Evolutionary conservation across 2,113 vertebrate species (phyloP), one percentile per base, ranked within the genome.

Genomic region (Cephalopterus ornatus): DNA sequence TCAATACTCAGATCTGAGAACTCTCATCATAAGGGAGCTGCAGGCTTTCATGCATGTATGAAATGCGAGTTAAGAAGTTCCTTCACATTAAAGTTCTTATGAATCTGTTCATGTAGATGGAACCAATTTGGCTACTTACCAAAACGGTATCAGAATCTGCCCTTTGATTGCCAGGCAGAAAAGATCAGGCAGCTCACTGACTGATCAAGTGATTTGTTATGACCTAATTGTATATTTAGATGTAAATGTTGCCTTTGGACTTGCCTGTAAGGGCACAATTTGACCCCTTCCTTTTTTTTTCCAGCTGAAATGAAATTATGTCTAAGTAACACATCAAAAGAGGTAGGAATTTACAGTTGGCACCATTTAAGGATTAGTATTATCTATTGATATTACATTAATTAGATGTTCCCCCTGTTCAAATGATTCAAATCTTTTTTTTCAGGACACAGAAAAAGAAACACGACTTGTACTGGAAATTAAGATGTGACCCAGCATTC

Each of bases 171-270:
- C 32, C 88, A 89, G 65, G 62, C 75, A 79, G 81, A 80, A 90
- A 94, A 76, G 81, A 89, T 79, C 63, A 79, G 74, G 81, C 85
- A 92, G 67, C 47, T 66, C 33, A 33, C 63, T 77, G 68, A 55
- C 55, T 89, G 73, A 96, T 87, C 75, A 86, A 94, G 50, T 70
- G 73, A 92, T 91, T 82, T 87, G 28, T 73, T 92, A 89, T 35
- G 75, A 92, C 66, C 75, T 87, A 78, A 84, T 46, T 86, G 74
- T 73, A 85, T 83, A 90, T 88, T 96, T 90, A 80, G 56, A 94
- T 90, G 78, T 90, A 92, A 85, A 90, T 88, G 62, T 82, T 95
- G 70, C 66, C 72, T 84, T 87, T 86, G 76, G 73, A 92, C 86
- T 92, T 92, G 61, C 52, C 70, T 82, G 46, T 41, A 44, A 91